Evolutionary conservation across 2,113 vertebrate species (phyloP).

Genomic region (Coregonus clupeaformis): DNA sequence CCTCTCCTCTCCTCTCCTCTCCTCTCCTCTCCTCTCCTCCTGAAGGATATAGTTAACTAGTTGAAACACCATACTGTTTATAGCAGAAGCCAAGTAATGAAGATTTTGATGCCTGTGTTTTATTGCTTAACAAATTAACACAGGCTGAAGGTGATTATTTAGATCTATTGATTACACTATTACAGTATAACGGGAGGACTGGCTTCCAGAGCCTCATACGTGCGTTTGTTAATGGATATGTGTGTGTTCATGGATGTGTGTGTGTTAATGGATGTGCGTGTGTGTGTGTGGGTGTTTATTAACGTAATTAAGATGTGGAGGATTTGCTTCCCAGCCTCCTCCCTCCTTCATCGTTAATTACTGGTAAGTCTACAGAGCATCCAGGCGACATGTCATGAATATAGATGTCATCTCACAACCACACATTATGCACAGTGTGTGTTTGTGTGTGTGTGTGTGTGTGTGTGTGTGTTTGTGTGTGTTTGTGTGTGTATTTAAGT

Average conservation of each 20-base stretch:
- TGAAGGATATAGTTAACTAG: constrained; percentile 14
- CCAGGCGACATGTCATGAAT: constrained; percentile 43
- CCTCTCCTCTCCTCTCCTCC: no score
- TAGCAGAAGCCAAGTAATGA: constrained; percentile 36
- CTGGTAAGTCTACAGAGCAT: constrained; percentile 35
- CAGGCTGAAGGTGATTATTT: constrained; percentile 69
- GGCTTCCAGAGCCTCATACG: no score
- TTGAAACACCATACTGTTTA: constrained; percentile 64
- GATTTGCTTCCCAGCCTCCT: constrained; percentile 55
- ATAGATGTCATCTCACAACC: constrained; percentile 57
- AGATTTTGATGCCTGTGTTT: constrained; percentile 66
- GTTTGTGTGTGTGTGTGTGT: constrained; percentile 28
- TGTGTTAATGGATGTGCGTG: no score
- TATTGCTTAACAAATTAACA: constrained; percentile 62
- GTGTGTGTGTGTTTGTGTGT: constrained; percentile 3
- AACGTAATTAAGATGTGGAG: constrained; percentile 68
- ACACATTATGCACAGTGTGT: constrained; percentile 3
- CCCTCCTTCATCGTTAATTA: constrained; percentile 61
- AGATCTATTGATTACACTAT: constrained; percentile 59
- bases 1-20: no score
- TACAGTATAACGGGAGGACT: no score
- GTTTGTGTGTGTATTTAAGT: not conserved
- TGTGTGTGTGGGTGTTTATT: constrained; percentile 32
- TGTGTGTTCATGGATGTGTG: no score
- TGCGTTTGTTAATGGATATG: no score